Percentiles rank a stretch among this genome's conserved stretches.
phyloP scores from a whole-genome alignment of 1,140 invertebrate genomes.

The Brachionus rubens region DNA sequence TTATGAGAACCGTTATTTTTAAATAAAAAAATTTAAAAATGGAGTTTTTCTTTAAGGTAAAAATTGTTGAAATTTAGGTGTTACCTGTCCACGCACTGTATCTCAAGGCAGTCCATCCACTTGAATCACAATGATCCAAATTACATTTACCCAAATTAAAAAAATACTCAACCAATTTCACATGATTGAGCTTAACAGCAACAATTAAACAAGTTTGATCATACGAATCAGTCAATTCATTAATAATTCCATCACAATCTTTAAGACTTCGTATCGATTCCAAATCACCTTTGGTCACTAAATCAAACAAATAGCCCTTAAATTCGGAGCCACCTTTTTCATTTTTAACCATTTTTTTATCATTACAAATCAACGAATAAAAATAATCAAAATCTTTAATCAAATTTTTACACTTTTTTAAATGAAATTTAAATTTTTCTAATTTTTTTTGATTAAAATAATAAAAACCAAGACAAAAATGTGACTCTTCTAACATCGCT shows the following conservation, averaged over 20 bases:
- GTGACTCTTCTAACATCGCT: background rate
- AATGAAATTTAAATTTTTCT: background rate
- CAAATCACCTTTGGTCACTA: too few species aligned
- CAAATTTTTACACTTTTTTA: background rate
- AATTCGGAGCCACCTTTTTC: too few species aligned
- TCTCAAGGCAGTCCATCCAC: conserved; percentile 62
- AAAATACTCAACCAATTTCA: background rate
- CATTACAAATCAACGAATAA: background rate
- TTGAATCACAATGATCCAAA: conserved; percentile 58
- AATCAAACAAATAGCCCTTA: too few species aligned
- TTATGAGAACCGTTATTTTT: too few species aligned
- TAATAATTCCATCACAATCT: background rate
- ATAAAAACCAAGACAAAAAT: background rate
- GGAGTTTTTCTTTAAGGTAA: too few species aligned
- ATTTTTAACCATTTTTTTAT: background rate
- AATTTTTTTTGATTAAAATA: background rate
- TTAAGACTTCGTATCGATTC: background rate
- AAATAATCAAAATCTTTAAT: background rate
- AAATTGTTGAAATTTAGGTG: conserved; percentile 53
- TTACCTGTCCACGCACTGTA: conserved; percentile 85
- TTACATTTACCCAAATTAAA: background rate
- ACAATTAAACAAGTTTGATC: background rate
- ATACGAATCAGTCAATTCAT: background rate
- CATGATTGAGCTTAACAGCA: background rate
- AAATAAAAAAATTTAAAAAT: too few species aligned